These are phyloP conservation scores for Apaloderma vittatum DNA, from an alignment of 2,113 vertebrate genomes.

Conservation along the genomic window DNA sequence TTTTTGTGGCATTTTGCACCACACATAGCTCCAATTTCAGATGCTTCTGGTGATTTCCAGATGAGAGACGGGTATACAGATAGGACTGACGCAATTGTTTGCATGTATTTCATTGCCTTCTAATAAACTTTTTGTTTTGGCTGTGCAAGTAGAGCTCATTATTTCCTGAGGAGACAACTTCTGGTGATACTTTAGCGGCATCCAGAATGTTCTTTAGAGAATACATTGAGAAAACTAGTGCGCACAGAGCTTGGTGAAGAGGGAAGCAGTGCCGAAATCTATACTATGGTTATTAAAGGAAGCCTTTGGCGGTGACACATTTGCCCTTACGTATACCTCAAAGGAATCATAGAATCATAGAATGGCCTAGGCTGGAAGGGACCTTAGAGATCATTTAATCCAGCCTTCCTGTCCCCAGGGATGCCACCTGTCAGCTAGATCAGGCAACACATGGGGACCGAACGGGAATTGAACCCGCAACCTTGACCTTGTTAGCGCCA, in stretches of 20 bases:
- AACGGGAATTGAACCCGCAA: too few species aligned
- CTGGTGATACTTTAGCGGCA: background rate
- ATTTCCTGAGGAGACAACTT: background rate
- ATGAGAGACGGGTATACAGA: background rate
- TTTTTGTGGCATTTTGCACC: background rate
- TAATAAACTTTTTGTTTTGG: background rate
- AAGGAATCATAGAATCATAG: too few species aligned
- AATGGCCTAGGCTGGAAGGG: too few species aligned
- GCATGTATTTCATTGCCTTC: background rate
- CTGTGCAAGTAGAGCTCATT: background rate
- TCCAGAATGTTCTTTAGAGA: background rate
- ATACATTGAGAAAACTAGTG: background rate
- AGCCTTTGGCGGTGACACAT: background rate
- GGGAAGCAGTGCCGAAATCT: background rate
- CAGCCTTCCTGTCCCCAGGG: too few species aligned
- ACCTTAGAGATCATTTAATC: too few species aligned
- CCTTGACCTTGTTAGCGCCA: too few species aligned
- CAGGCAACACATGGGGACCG: too few species aligned
- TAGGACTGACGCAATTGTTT: background rate
- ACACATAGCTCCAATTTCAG: background rate
- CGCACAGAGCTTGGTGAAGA: background rate
- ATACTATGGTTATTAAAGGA: background rate
- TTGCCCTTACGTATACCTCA: background rate
- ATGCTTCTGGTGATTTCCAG: background rate
- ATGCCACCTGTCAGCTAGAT: too few species aligned